phyloP scores from a whole-genome alignment of 1,140 invertebrate species.

The Ephestia elutella region DNA sequence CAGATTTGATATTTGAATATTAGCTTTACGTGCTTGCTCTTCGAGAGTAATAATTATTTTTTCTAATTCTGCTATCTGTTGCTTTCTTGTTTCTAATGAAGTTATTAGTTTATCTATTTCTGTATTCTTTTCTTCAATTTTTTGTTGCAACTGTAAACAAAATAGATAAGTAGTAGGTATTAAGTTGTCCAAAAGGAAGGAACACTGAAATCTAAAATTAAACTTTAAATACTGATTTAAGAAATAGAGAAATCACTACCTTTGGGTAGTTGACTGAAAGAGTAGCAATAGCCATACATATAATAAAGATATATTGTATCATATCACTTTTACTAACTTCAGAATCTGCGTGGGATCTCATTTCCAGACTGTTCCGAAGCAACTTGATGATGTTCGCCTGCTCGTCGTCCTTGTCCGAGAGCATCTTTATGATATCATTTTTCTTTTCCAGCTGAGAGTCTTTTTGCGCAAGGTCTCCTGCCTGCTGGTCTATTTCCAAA shows the following conservation, averaged over 20 bases:
- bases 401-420: constrained; percentile 51
- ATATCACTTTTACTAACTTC: constrained; percentile 26
- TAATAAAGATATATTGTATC: too few relatives aligned
- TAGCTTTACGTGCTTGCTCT: constrained; percentile 40
- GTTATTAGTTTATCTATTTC: constrained; percentile 44
- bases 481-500: constrained; percentile 29
- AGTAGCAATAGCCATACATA: too few relatives aligned
- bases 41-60: constrained; percentile 57
- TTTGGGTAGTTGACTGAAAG: too few relatives aligned
- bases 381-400: constrained; percentile 49
- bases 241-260: too few relatives aligned
- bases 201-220: too few relatives aligned
- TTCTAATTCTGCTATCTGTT: constrained; percentile 53
- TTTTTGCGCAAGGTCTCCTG: constrained; percentile 30
- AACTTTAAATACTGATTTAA: too few relatives aligned
- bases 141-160: constrained; percentile 33
- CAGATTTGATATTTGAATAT: constrained; percentile 43
- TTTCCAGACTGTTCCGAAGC: constrained; percentile 42
- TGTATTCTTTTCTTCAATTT: constrained; percentile 45
- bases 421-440: constrained; percentile 40
- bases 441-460: constrained; percentile 33
- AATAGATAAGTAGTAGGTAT: constrained; percentile 4
- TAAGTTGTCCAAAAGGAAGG: background rate
- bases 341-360: constrained; percentile 32
- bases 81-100: constrained; percentile 47